These are phyloP conservation scores for Lydus trimaculatus DNA, from an alignment of 2,888 invertebrate species.

Conservation along the genomic window DNA sequence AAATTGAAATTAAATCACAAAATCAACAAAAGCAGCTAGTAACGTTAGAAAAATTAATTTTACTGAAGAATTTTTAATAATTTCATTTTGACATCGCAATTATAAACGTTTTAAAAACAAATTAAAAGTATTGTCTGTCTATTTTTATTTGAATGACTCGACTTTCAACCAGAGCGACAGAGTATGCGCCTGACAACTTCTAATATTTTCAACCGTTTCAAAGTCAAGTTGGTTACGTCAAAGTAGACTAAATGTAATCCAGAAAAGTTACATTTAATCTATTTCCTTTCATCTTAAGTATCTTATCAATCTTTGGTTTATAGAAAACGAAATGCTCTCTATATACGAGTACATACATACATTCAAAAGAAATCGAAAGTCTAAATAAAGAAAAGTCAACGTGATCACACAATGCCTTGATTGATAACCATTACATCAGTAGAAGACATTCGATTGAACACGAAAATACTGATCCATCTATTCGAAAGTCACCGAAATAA, in stretches of 20 bases:
- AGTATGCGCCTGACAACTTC: too few species aligned
- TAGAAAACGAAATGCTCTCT: not conserved
- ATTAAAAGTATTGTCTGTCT: too few species aligned
- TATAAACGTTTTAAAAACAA: too few species aligned
- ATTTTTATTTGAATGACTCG: too few species aligned
- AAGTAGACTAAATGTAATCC: too few species aligned
- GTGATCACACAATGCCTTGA: not conserved
- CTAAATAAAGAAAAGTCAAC: not conserved
- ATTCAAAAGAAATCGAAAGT: not conserved
- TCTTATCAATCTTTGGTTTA: not conserved
- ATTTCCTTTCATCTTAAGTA: not conserved
- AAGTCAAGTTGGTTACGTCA: too few species aligned
- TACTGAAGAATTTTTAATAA: not conserved
- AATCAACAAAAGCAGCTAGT: not conserved
- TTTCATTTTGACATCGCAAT: not conserved
- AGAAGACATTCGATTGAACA: not conserved
- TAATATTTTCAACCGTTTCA: too few species aligned
- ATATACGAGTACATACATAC: too few species aligned
- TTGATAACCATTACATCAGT: slow-evolving; percentile 1
- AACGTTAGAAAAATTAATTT: not conserved
- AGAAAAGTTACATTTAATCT: too few species aligned
- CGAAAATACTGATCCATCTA: slow-evolving; percentile 5
- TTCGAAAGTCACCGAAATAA: slow-evolving; percentile 4
- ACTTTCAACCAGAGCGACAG: too few species aligned
- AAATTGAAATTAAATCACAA: not conserved